These are phyloP conservation scores for Caenorhabditis uteleia DNA, from an alignment of 2,888 invertebrate genomes.

Conservation along the genomic window DNA sequence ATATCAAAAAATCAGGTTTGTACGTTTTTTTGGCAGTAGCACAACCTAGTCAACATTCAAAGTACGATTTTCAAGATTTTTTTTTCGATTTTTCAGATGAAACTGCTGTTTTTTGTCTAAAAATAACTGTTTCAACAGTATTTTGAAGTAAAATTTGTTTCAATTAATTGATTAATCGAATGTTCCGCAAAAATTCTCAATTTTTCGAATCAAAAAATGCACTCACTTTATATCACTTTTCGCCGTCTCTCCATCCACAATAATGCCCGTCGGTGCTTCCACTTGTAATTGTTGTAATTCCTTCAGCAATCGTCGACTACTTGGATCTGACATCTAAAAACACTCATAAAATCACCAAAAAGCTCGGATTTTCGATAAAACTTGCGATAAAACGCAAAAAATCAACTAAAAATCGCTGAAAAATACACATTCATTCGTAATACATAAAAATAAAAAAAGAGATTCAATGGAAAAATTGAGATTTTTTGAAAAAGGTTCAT, in stretches of 20 bases:
- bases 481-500: too few species aligned
- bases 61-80: too few species aligned
- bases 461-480: neutral
- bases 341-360: neutral
- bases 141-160: too few species aligned
- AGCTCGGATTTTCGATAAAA: neutral
- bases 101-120: too few species aligned
- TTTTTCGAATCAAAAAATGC: neutral
- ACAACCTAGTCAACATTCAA: too few species aligned
- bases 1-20: too few species aligned
- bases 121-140: too few species aligned
- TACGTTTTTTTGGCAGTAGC: too few species aligned
- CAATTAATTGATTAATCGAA: neutral
- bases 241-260: slow-evolving; percentile 46
- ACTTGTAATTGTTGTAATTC: slow-evolving; percentile 64
- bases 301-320: slow-evolving; percentile 50
- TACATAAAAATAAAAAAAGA: neutral
- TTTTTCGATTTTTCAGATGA: too few species aligned
- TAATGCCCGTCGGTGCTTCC: slow-evolving; percentile 67
- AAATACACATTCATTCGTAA: neutral
- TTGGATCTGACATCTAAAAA: slow-evolving; percentile 44
- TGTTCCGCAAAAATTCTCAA: neutral
- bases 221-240: slow-evolving; percentile 43
- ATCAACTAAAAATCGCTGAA: neutral
- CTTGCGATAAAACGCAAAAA: neutral